Percentiles rank a stretch among this genome's conserved stretches.
Conservation (phyloP, 2,888 invertebrate species). For the Eretmocerus hayati region DNA sequence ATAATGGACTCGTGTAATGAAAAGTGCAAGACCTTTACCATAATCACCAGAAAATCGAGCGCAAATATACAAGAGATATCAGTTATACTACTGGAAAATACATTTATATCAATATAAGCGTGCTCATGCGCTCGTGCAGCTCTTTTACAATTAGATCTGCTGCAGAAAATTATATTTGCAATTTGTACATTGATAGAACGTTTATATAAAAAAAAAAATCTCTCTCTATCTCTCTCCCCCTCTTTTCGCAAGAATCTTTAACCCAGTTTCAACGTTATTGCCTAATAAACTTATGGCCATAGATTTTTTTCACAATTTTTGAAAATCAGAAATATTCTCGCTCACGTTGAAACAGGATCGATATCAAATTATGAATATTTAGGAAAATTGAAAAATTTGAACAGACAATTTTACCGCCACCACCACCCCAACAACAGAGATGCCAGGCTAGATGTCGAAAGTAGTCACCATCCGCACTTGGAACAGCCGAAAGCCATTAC, state of each 20-base stretch:
- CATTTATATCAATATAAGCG: too few species aligned
- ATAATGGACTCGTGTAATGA: too few species aligned
- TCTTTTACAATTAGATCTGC: too few species aligned
- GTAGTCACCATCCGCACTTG: constrained; percentile 8
- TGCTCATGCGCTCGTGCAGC: too few species aligned
- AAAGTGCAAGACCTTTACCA: too few species aligned
- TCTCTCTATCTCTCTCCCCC: constrained; percentile 19
- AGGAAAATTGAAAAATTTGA: constrained; percentile 8
- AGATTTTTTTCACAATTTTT: background rate
- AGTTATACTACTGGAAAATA: too few species aligned
- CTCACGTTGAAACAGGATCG: background rate
- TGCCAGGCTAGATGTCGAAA: constrained; percentile 19
- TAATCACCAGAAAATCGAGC: too few species aligned
- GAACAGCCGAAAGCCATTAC: background rate
- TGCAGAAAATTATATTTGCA: too few species aligned
- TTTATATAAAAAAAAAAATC: too few species aligned
- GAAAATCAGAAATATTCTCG: background rate
- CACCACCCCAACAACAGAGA: constrained; percentile 23
- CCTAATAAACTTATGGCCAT: background rate
- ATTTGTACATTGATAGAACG: too few species aligned
- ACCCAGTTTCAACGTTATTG: constrained; percentile 14
- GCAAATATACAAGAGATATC: too few species aligned
- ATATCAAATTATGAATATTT: constrained; percentile 3
- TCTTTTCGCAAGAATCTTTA: constrained; percentile 17
- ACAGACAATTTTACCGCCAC: constrained; percentile 20